Evolutionary conservation across 2,888 invertebrate genomes (phyloP).

Genomic region (Ecliptopera silaceata): DNA sequence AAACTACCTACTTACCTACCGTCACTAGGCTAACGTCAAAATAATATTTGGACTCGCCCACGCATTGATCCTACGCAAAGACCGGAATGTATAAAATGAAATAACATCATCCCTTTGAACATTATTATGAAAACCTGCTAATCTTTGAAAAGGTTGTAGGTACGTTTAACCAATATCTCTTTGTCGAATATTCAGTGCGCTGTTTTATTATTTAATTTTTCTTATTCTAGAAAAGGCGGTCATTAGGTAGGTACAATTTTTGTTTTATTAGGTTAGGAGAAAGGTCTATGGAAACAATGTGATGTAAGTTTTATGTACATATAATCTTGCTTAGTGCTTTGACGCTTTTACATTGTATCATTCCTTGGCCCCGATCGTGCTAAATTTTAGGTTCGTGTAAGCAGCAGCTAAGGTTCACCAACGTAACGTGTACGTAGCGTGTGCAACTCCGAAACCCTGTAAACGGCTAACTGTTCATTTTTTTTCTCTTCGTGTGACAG

Average conservation of each 20-base stretch:
- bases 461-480: too few species aligned
- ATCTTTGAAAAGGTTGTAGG: conserved; percentile 24
- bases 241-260: not conserved
- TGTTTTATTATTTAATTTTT: conserved; percentile 8
- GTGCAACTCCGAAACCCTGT: too few species aligned
- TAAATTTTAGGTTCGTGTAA: too few species aligned
- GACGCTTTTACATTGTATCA: not conserved
- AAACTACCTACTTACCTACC: not conserved
- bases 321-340: too few species aligned
- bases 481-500: too few species aligned
- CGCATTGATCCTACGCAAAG: conserved; percentile 14
- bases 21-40: too few species aligned
- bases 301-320: too few species aligned
- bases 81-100: conserved; percentile 9
- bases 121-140: conserved; percentile 23
- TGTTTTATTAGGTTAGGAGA: too few species aligned
- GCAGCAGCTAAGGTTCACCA: too few species aligned
- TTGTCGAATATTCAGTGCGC: conserved; percentile 7
- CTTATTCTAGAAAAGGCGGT: not conserved
- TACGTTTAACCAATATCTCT: conserved; percentile 19
- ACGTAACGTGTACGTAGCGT: too few species aligned
- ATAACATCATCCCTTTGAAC: conserved; percentile 18
- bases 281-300: too few species aligned
- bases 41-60: conserved; percentile 1
- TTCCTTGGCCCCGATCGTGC: too few species aligned